Evolutionary conservation across 2,888 invertebrate species (phyloP), one percentile per base, ranked within the genome.

Genomic region (Calliphora vomitoria): DNA sequence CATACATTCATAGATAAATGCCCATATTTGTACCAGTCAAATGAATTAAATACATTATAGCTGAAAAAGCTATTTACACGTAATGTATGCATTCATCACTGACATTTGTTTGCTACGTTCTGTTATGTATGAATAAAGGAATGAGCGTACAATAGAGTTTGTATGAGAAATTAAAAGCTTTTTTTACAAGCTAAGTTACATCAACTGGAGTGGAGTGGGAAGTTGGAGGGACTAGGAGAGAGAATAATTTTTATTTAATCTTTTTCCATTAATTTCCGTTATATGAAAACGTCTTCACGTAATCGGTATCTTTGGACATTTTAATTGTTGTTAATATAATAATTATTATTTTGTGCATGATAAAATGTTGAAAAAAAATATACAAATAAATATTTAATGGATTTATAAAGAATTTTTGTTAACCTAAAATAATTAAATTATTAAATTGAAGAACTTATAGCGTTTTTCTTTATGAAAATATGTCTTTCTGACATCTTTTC

Each of bases 31-130:
- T 64, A 41, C 53, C 55, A 60, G 25, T 20, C 50, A 58, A 68
- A 75, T 38, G 58, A 60, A 82, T 75, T 75, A 38, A 58, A 75
- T 58, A 50, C 41, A 31, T 75, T 76, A 55, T 15, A 58, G 76
- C 71, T 72, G 85, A 8, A 64, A 47, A 74, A 74, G 82, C 69
- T 25, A 74, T 79, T 78, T 44, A 79, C 78, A 79, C 79, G 82
- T 79, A 79, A 82, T 75, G 82, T 44, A 82, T 82, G 81, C 81
- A 81, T 81, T 76, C 81, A 76, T 85, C 81, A 85, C 72, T 74
- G 82, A 74, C 82, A 82, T 82, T 82, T 41, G 53, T 55, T 55
- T 25, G 38, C 38, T 75, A 75, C 55, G 72, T 41, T 58, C 11
- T 44, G 62, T 47, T 62, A 75, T 75, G 75, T 60, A 60, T 4